Evolutionary conservation across 2,797 vertebrate genomes (phyloP), one percentile per base, ranked within the genome.

Genomic region (Bradypodion ventrale): DNA sequence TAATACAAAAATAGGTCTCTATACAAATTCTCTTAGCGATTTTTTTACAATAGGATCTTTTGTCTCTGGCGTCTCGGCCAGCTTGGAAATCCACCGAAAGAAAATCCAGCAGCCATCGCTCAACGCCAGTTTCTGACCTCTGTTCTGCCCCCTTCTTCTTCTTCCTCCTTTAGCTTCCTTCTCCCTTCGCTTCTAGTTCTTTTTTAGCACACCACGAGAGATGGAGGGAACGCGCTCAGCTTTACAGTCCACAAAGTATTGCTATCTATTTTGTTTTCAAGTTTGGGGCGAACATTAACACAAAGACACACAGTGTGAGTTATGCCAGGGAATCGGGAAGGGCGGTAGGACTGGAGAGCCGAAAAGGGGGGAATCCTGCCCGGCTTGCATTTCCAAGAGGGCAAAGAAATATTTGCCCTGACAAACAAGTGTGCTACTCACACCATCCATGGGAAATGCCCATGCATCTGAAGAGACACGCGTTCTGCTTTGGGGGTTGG

Each of bases 1-100:
- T 97, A 96, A 97, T 99, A 99, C 96, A 99, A 99, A 99, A 99
- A 99, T 99, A 99, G 96, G 97, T 97, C 97, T 98, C 98, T 98
- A 97, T 98, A 98, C 98, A 98, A 98, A 97, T 96, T 97, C 95
- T 92, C 91, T 92, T 95, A 83, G 95, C 94, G 95, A 91, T 94
- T n/a, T n/a, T 93, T 93, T 91, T 91, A 95, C 94, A 95, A 91
- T 66, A 94, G 88, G 90, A 88, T 92, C 84, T 83, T 52, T 84
- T 92, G 88, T 89, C 91, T 92, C 81, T 90, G 89, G 89, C 81
- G 80, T 86, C 85, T 91, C 68, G 25, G 40, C 62, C 25, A 16
- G 46, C 79, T 37, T 1, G 87, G n/a, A 37, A 56, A 32, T 66
- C 72, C 62, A 79, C 77, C 78, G 4, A 74, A 66, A 44, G 62